Conservation (phyloP, 2,797 vertebrate species). For the Galagoides demidoff region DNA sequence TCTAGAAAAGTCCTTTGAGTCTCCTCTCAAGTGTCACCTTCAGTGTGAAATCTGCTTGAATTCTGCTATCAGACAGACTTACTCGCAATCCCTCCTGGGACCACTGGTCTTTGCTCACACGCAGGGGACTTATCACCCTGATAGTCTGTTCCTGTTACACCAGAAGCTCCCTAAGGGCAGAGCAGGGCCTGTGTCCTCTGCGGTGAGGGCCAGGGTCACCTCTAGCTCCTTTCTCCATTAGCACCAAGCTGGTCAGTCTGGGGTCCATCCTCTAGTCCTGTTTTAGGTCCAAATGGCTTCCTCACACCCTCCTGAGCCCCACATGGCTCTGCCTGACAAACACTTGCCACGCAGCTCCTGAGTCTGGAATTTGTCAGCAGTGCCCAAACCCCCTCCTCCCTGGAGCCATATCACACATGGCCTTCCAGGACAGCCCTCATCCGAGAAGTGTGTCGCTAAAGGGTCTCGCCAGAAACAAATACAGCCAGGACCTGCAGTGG, state of each 20-base stretch:
- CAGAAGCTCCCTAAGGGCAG: background rate
- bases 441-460: background rate
- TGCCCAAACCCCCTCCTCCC: background rate
- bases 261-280: background rate
- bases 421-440: background rate
- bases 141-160: background rate
- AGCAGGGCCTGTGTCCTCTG: background rate
- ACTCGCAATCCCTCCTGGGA: accelerated
- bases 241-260: background rate
- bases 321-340: background rate
- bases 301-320: background rate
- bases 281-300: background rate
- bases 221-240: background rate
- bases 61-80: background rate
- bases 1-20: background rate
- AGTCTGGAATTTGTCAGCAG: background rate
- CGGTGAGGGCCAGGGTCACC: no score
- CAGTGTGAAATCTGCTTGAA: background rate
- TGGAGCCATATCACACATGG: background rate
- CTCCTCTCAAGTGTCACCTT: background rate
- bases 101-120: background rate
- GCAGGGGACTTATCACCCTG: accelerated
- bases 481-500: no score
- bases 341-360: accelerated
- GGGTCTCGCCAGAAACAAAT: background rate